A percentile compares a stretch with the other conserved stretches of the same genome.
These are phyloP conservation scores for Artemia sinica DNA, from an alignment of 2,888 invertebrate genomes.

Conservation along the genomic window DNA sequence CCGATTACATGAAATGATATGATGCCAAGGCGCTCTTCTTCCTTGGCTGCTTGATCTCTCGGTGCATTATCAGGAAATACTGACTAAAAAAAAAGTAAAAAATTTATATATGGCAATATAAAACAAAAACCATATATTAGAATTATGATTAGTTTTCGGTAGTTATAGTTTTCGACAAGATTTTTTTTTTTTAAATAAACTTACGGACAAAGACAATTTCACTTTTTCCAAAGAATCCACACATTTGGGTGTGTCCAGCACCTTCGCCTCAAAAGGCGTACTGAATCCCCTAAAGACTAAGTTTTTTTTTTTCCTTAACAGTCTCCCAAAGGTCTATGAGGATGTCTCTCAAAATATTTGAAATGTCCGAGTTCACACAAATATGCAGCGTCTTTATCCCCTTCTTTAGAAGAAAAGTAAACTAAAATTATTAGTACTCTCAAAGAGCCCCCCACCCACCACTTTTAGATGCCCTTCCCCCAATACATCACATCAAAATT, in stretches of 20 bases:
- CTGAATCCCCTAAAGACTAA: too few species aligned
- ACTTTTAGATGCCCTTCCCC: too few species aligned
- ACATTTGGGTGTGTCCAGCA: neutral
- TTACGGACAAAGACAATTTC: conserved; percentile 20
- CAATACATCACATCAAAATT: too few species aligned
- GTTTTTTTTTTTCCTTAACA: too few species aligned
- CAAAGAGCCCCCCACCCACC: too few species aligned
- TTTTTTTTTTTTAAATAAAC: neutral
- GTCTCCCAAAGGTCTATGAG: too few species aligned
- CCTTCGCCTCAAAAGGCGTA: too few species aligned
- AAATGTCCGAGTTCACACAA: too few species aligned
- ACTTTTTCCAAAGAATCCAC: neutral
- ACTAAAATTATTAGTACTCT: too few species aligned
- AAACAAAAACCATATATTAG: neutral
- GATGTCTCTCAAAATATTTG: too few species aligned
- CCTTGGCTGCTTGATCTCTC: conserved; percentile 73
- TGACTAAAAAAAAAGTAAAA: conserved; percentile 37
- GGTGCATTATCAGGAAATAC: conserved; percentile 67
- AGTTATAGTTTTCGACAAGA: neutral
- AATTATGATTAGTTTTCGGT: neutral
- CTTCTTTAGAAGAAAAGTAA: too few species aligned
- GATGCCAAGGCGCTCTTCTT: conserved; percentile 68
- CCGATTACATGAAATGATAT: conserved; percentile 88
- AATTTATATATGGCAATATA: neutral
- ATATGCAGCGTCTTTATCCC: too few species aligned